These are phyloP conservation scores for Orthosia cruda DNA, from an alignment of 2,888 invertebrate species.

Conservation along the genomic window DNA sequence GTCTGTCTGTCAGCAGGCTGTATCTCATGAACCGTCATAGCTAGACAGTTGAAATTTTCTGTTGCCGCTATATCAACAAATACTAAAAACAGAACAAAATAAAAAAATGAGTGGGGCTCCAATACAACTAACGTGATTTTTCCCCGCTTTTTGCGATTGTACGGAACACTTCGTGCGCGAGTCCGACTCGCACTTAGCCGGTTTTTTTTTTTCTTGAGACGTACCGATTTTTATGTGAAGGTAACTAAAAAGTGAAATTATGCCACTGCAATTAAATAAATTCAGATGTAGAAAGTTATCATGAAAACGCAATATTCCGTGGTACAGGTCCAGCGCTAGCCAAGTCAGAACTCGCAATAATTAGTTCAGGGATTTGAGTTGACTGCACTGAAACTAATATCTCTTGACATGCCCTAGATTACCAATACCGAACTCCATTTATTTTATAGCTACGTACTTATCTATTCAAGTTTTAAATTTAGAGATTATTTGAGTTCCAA, in stretches of 20 bases:
- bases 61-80: too few relatives aligned
- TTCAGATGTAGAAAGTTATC: slow-evolving; percentile 18
- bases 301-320: slow-evolving; percentile 52
- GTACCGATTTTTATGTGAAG: too few relatives aligned
- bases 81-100: too few relatives aligned
- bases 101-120: too few relatives aligned
- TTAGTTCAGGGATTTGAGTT: slow-evolving; percentile 61
- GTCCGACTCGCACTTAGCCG: too few relatives aligned
- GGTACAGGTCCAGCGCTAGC: slow-evolving; percentile 30
- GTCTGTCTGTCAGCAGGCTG: too few relatives aligned
- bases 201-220: neutral
- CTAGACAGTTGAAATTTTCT: too few relatives aligned
- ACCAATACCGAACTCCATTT: slow-evolving; percentile 26
- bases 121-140: too few relatives aligned
- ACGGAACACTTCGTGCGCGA: too few relatives aligned
- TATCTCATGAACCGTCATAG: too few relatives aligned
- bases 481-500: neutral
- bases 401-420: slow-evolving; percentile 45
- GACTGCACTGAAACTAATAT: slow-evolving; percentile 53
- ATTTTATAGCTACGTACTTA: neutral
- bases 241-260: neutral
- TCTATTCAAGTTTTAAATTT: neutral
- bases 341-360: slow-evolving; percentile 53
- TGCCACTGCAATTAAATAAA: neutral
- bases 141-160: too few relatives aligned